These are phyloP conservation scores for Rafetus swinhoei DNA, from an alignment of 2,113 vertebrate species.

Conservation along the genomic window DNA sequence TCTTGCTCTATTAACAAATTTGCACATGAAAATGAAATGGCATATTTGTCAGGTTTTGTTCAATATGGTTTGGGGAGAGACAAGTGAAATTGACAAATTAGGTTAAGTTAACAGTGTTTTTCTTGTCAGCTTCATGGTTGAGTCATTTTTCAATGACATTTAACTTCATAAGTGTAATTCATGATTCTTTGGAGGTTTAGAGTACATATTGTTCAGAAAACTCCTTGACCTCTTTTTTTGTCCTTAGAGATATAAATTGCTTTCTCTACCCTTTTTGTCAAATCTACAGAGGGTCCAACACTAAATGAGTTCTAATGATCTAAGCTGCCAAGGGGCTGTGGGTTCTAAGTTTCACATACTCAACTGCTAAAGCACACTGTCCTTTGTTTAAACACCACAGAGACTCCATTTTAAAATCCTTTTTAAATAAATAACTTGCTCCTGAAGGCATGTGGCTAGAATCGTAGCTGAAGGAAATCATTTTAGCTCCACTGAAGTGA, in stretches of 20 bases:
- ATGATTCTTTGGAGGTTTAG: slow-evolving; percentile 74
- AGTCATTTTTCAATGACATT: slow-evolving; percentile 87
- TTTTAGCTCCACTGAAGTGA: slow-evolving; percentile 13
- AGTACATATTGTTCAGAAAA: slow-evolving; percentile 77
- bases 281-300: slow-evolving; percentile 69
- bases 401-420: slow-evolving; percentile 68
- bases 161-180: slow-evolving; percentile 81
- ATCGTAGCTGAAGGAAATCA: background rate
- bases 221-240: slow-evolving; percentile 82
- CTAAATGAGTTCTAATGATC: slow-evolving; percentile 81
- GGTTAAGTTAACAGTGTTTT: slow-evolving; percentile 85
- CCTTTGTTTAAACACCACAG: slow-evolving; percentile 73
- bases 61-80: slow-evolving; percentile 57
- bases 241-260: slow-evolving; percentile 78
- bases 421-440: slow-evolving; percentile 54
- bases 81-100: slow-evolving; percentile 83
- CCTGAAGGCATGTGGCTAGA: slow-evolving; percentile 27
- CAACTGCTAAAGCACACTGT: slow-evolving; percentile 51
- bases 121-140: slow-evolving; percentile 81
- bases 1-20: slow-evolving; percentile 79
- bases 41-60: slow-evolving; percentile 63
- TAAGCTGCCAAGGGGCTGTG: slow-evolving; percentile 64
- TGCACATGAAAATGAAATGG: slow-evolving; percentile 71
- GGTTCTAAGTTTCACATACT: background rate
- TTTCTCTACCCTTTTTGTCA: slow-evolving; percentile 76